Conservation (phyloP, 2,113 vertebrate genomes). For the Ammodramus savannarum region DNA sequence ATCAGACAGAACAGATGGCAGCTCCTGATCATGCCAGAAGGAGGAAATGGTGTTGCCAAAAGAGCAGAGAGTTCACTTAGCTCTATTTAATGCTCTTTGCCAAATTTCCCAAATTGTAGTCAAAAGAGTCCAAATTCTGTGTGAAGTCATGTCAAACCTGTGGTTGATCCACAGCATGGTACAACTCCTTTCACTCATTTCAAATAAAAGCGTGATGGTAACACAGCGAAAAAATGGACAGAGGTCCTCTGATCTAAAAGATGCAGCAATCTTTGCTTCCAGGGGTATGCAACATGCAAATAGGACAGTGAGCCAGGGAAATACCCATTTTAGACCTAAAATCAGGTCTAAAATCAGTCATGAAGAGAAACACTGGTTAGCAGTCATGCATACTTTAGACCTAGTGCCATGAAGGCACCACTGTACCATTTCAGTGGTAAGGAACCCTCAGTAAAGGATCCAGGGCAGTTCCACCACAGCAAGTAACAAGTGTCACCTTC, state of each 20-base stretch:
- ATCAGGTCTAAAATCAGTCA: not conserved
- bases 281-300: not conserved
- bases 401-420: rapidly evolving
- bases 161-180: not conserved
- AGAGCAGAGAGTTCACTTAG: not conserved
- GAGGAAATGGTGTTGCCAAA: slow-evolving; percentile 6
- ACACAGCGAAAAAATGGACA: not conserved
- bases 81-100: not conserved
- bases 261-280: not conserved
- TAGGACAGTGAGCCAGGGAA: not conserved
- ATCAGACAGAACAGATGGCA: slow-evolving; percentile 36
- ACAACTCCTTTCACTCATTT: not conserved
- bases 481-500: not conserved
- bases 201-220: not conserved
- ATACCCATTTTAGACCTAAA: not conserved
- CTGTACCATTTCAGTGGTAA: not conserved
- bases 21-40: not conserved
- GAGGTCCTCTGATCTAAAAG: not conserved
- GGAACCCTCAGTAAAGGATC: not conserved
- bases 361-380: not conserved
- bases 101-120: not conserved
- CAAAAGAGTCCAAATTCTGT: not conserved
- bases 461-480: not conserved
- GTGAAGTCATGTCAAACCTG: not conserved
- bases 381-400: not conserved